Conservation (phyloP, 2,113 vertebrate species). For the Chaetura pelagica region DNA sequence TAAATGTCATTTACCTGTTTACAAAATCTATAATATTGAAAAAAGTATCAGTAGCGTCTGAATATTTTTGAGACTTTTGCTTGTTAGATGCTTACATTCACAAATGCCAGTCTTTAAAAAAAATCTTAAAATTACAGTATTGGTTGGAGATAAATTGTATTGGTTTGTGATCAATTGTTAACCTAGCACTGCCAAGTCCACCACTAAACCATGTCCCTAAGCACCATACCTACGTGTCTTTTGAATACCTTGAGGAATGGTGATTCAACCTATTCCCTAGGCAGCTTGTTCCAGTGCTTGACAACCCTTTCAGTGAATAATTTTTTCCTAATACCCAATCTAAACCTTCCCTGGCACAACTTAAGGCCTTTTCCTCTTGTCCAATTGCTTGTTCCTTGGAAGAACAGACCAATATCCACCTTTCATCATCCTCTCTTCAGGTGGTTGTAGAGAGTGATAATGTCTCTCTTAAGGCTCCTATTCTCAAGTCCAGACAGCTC, state of each 20-base stretch:
- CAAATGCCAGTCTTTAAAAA: not conserved
- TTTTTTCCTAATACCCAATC: not conserved
- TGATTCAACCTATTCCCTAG: not conserved
- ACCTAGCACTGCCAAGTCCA: not conserved
- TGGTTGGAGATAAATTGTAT: not conserved
- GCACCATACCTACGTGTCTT: no score
- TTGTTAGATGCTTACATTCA: fast-evolving
- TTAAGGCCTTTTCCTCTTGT: not conserved
- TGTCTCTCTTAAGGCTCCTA: not conserved
- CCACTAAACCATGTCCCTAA: not conserved
- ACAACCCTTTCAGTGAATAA: not conserved
- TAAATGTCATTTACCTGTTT: not conserved
- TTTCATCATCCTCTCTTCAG: not conserved
- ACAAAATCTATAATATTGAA: not conserved
- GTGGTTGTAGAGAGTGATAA: no score
- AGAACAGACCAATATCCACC: not conserved
- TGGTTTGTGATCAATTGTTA: not conserved
- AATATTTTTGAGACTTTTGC: not conserved
- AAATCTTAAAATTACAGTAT: not conserved
- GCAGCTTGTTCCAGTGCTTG: not conserved
- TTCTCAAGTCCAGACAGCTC: not conserved
- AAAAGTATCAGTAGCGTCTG: not conserved
- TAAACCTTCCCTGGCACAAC: not conserved
- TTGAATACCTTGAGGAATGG: not conserved
- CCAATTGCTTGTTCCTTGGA: not conserved